phyloP scores from a whole-genome alignment of 2,113 vertebrate genomes.

The Sylvia atricapilla region DNA sequence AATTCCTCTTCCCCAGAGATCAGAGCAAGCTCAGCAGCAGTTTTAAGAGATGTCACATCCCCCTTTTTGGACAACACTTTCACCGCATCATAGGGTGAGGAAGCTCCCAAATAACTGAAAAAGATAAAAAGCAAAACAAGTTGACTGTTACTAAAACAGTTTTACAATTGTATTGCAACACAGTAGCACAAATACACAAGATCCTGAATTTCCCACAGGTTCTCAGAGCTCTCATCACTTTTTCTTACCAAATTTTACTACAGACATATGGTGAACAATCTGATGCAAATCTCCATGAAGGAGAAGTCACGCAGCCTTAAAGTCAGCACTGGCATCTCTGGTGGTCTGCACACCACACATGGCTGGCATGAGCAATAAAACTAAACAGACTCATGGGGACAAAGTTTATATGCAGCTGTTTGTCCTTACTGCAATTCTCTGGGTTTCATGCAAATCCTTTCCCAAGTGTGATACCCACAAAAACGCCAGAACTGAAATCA shows the following conservation, averaged over 20 bases:
- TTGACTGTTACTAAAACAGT: neutral
- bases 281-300: neutral
- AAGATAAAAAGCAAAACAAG: neutral
- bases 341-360: neutral
- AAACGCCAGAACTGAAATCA: neutral
- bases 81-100: constrained; percentile 87
- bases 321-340: neutral
- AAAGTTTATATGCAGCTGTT: neutral
- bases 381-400: neutral
- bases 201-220: neutral
- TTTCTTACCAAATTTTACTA: neutral
- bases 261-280: rapidly evolving
- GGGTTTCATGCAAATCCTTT: neutral
- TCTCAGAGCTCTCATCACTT: neutral
- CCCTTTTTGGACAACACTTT: constrained; percentile 92
- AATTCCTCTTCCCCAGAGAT: constrained; percentile 80
- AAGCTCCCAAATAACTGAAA: constrained; percentile 84
- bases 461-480: neutral
- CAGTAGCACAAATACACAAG: neutral
- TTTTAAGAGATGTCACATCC: constrained; percentile 81
- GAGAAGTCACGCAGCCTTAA: neutral
- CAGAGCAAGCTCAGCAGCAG: constrained; percentile 81
- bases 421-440: neutral
- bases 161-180: neutral
- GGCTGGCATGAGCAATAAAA: neutral